A percentile compares a stretch with the other conserved stretches of the same genome.
These are phyloP conservation scores for Ganaspis brasiliensis DNA, from an alignment of 2,888 invertebrate genomes.

Conservation along the genomic window DNA sequence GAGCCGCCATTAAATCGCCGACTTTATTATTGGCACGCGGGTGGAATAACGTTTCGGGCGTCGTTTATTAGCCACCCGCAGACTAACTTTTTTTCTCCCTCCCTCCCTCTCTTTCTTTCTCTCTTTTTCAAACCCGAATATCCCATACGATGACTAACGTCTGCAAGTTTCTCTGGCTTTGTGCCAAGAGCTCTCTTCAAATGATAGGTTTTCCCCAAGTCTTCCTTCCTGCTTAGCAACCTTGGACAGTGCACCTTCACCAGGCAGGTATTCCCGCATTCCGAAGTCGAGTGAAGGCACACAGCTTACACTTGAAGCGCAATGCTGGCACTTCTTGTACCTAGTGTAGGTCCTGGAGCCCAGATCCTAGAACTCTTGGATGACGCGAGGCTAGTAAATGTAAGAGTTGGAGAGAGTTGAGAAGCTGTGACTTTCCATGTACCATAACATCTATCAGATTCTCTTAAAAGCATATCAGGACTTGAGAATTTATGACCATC, in stretches of 20 bases:
- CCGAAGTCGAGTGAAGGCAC: constrained; percentile 39
- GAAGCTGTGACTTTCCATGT: constrained; percentile 9
- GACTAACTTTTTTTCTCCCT: constrained; percentile 18
- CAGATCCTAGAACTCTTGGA: constrained; percentile 24
- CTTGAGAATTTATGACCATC: too few relatives aligned
- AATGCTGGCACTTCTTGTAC: constrained; percentile 29
- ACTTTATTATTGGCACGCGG: constrained; percentile 53
- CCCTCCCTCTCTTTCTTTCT: constrained; percentile 21
- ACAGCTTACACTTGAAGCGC: constrained; percentile 23
- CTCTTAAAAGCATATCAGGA: too few relatives aligned
- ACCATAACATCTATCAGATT: neutral
- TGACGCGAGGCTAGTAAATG: constrained; percentile 9
- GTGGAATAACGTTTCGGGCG: constrained; percentile 56
- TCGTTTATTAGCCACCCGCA: constrained; percentile 56
- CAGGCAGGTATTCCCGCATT: constrained; percentile 47
- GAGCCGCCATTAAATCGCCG: constrained; percentile 46
- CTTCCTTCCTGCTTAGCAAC: constrained; percentile 57
- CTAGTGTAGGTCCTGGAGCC: neutral
- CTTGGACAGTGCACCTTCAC: constrained; percentile 53
- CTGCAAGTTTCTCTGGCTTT: constrained; percentile 65
- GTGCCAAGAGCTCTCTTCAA: constrained; percentile 61
- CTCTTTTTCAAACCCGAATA: constrained; percentile 43
- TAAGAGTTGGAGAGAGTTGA: constrained; percentile 20
- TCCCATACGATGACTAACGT: constrained; percentile 64
- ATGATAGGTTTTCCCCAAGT: constrained; percentile 52